Evolutionary conservation across 1,140 invertebrate species (phyloP), one percentile per base, ranked within the genome.

Genomic region (Saxidomus purpurata): DNA sequence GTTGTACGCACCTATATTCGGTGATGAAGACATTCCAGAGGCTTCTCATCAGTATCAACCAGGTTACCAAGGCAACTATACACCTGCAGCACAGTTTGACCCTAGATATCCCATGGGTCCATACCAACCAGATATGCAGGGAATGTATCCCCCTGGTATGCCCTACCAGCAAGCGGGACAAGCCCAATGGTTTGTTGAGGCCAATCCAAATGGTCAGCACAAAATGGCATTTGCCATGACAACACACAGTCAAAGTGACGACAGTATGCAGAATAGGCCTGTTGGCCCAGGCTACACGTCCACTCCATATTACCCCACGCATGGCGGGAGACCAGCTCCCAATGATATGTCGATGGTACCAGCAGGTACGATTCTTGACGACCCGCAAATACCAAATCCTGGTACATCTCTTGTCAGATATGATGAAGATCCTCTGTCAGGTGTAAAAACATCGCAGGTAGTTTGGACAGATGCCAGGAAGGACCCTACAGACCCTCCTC

Each of bases 181-280:
- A 19, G 87, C 87, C 19, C 80, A 83, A 38, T 89, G 87, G 87
- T 89, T 61, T 76, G 69, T 89, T n/a, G 80, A 89, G 47, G 47
- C 87, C n/a, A 61, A 61, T 47, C 87, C 87, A 19, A 84, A 83
- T 83, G 87, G 87, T 25, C 80, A 89, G n/a, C 67, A 89, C 9
- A 89, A 89, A 77, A 77, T 89, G 80, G 87, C 87, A n/a, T 89
- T 89, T 34, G 87, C 87, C 22, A 84, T 89, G 87, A 52, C 63
- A 47, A 89, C 87, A 1, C 87, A 89, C 28, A 89, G 81, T 61
- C 71, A 89, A 22, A 76, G 80, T 76, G 63, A 81, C 55, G 85
- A 63, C 31, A 67, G 59, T 34, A 15, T 69, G 25, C 31, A 28
- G 38, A 55, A 55, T 34, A 43, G 40, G 6, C 87, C 34, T n/a